A percentile compares a stretch with the other conserved stretches of the same genome.
These are phyloP conservation scores for Pomatostomus ruficeps DNA, from an alignment of 2,113 vertebrate species.

Conservation along the genomic window DNA sequence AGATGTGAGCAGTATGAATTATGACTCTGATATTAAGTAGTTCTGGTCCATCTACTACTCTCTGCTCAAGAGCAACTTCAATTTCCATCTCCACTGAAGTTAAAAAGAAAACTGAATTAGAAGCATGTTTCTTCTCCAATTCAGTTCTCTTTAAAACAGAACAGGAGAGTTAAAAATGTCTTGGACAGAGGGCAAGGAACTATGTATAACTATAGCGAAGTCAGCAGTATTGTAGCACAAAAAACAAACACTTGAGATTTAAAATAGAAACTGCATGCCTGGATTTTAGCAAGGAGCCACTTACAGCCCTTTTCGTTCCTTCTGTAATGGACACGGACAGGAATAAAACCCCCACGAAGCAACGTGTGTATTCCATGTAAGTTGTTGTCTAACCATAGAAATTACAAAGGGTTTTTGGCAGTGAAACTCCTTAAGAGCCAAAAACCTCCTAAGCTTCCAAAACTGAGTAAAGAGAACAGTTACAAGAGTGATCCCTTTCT, in stretches of 20 bases:
- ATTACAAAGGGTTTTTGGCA: background rate
- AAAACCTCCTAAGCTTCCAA: background rate
- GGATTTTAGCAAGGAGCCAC: background rate
- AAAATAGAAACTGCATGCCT: background rate
- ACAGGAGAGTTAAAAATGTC: background rate
- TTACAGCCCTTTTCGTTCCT: background rate
- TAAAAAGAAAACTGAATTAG: background rate
- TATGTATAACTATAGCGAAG: background rate
- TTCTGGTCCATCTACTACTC: background rate
- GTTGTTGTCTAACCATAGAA: background rate
- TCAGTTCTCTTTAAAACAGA: conserved; percentile 1
- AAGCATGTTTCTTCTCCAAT: background rate
- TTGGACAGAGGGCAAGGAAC: background rate
- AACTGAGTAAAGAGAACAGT: background rate
- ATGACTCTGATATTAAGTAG: background rate
- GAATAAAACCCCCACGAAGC: background rate
- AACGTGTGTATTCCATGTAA: background rate
- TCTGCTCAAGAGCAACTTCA: background rate
- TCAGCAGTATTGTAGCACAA: background rate
- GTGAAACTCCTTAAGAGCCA: background rate
- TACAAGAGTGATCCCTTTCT: background rate
- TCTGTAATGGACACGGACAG: background rate
- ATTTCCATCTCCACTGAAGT: background rate
- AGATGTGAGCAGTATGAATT: background rate
- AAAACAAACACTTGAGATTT: background rate